Evolutionary conservation across 2,797 vertebrate species (phyloP).

Genomic region (Sibirionetta formosa): DNA sequence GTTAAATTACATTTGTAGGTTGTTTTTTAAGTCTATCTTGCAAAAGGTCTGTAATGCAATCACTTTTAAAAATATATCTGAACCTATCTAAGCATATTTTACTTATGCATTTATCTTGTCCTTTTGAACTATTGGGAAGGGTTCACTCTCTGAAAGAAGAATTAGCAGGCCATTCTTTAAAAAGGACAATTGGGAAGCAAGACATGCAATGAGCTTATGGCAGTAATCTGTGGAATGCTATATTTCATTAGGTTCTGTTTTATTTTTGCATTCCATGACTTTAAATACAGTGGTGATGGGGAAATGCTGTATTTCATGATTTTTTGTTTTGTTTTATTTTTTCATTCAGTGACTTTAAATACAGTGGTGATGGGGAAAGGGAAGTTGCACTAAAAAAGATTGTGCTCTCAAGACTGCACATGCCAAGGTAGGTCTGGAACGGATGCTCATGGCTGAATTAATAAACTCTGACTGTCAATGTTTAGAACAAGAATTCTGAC

Average conservation of each 20-base stretch:
- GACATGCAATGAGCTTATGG: background rate
- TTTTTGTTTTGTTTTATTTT: background rate
- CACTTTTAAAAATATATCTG: conserved; percentile 1
- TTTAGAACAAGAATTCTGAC: conserved; percentile 67
- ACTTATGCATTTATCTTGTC: background rate
- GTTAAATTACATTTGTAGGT: background rate
- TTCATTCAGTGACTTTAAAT: conserved; percentile 7
- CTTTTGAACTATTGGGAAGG: conserved; percentile 17
- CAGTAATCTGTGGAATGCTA: background rate
- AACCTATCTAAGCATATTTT: background rate
- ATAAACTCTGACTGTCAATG: conserved; percentile 57
- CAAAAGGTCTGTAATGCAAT: conserved; percentile 12
- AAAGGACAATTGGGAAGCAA: conserved; percentile 34
- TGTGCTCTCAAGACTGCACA: conserved; percentile 35
- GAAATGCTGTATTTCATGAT: background rate
- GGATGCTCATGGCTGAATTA: conserved; percentile 50
- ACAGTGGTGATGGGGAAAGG: background rate
- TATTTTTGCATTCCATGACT: background rate
- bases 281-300: background rate
- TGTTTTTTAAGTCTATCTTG: background rate
- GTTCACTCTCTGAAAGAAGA: conserved; percentile 38
- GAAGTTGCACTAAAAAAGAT: conserved; percentile 35
- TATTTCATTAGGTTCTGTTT: background rate
- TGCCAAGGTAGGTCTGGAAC: conserved; percentile 10
- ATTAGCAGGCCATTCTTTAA: background rate